Evolutionary conservation across 2,797 vertebrate species (phyloP), one percentile per base, ranked within the genome.

Genomic region (Mycteria americana): DNA sequence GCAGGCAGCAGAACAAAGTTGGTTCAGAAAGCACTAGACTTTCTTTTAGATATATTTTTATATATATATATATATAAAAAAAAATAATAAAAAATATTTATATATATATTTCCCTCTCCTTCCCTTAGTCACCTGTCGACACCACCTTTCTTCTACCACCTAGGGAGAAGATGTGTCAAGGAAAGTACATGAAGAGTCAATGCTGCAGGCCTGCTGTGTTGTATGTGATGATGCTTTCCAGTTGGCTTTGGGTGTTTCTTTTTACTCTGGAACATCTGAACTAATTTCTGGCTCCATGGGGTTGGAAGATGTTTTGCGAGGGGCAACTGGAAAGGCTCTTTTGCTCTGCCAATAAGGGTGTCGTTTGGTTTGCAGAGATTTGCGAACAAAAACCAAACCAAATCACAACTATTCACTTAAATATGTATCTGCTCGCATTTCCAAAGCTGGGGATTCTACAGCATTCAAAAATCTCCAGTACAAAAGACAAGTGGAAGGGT

Each of bases 41-140:
- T 97, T 75, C n/a, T 43, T 41, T 59, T 80, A 64, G 94, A 5
- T 19, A 7, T 64, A 50, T 37, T 9, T 39, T 39, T 10, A 10
- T 39, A 39, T 39, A 39, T 39, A 39, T 39, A 86, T 95, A 86
- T 95, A 21, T 46, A 28, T 50, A n/a, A n/a, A n/a, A n/a, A 39
- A 39, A 39, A 10, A 39, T 39, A 39, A 39, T 5, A 39, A 39
- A 39, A 86, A 96, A 21, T 46, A 28, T 50, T 30, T 78, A 7
- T 51, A 13, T 14, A 18, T 57, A 93, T 94, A 89, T 96, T 91
- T 91, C 69, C 83, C 50, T 95, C 43, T 93, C 13, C 89, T 95
- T 96, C 76, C 72, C 77, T 95, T 79, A 69, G 87, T 97, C 88
- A 94, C 94, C 94, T 96, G 70, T 76, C 25, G 37, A 84, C 89